Evolutionary conservation across 2,888 invertebrate genomes (phyloP), one percentile per base, ranked within the genome.

Genomic region (Polyommatus icarus): DNA sequence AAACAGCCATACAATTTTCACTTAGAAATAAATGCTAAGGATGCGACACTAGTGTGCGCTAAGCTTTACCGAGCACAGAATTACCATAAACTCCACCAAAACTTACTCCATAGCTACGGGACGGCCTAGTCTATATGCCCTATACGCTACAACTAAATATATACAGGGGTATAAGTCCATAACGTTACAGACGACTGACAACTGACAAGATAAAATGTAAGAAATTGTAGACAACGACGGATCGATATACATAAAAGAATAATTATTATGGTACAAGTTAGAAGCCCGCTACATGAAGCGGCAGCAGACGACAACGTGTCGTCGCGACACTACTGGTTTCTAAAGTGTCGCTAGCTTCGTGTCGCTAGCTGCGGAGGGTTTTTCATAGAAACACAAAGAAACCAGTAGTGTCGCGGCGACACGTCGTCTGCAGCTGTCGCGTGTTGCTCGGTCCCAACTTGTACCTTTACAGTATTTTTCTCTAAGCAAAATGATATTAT

Each of bases 11-110:
- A 67, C n/a, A 76, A 24, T 78, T 75, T 71, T 71, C 18, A 73
- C 73, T 50, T 12, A 73, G 40, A 73, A 61, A 73, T 73, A 73
- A 73, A 73, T 73, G 50, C 73, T 50, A 73, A 12, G 73, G 20
- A 50, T 24, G 50, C 73, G 46, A 72, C 72, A 40, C 73, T 73
- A 73, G 20, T 73, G 73, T 73, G 73, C 50, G 50, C 73, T 73
- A 50, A 73, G 73, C 50, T n/a, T 73, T 24, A 46, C 73, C 8
- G 7, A 50, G 20, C 46, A 73, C 73, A 24, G 4, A 46, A 73
- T 24, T 20, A 73, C 73, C n/a, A 24, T 50, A 73, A 18, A 46
- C 20, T 73, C 15, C 8, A 73, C 18, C 20, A 46, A 73, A 40
- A 24, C 40, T 40, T 73, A 40, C 5, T 15, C 73, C 46, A 50